Evolutionary conservation across 2,797 vertebrate species (phyloP).

Genomic region (Trichosurus vulpecula): DNA sequence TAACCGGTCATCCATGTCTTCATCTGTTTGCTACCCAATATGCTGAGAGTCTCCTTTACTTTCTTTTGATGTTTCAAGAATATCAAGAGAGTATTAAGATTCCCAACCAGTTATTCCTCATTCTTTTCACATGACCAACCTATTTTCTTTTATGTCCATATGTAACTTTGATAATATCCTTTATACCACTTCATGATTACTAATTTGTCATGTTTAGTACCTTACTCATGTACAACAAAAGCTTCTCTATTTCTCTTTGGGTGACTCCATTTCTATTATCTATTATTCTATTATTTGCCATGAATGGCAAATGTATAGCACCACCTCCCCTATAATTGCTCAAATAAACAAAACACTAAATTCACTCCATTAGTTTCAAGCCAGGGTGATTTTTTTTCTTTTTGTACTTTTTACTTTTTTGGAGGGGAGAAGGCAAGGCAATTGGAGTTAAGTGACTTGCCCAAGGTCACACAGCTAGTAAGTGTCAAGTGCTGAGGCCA

Average conservation of each 20-base stretch:
- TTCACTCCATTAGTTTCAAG: background rate
- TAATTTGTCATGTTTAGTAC: background rate
- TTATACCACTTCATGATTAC: background rate
- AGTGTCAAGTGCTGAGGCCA: too few species aligned
- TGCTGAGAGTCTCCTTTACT: background rate
- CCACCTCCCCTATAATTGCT: background rate
- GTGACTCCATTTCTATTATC: background rate
- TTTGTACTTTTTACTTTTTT: too few species aligned
- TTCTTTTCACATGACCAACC: background rate
- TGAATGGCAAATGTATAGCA: background rate
- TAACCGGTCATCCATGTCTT: background rate
- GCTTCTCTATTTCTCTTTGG: background rate
- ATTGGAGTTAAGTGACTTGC: too few species aligned
- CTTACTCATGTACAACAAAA: background rate
- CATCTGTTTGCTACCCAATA: background rate
- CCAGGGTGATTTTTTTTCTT: background rate
- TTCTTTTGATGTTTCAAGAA: background rate
- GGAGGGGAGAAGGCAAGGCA: too few species aligned
- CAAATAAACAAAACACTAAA: background rate
- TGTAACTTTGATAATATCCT: background rate
- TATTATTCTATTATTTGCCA: background rate
- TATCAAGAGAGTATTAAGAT: background rate
- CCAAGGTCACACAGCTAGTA: too few species aligned
- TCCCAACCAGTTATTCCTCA: background rate
- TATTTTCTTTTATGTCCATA: background rate